Evolutionary conservation across 1,140 invertebrate genomes (phyloP).

Genomic region (Drosophila sturtevanti): DNA sequence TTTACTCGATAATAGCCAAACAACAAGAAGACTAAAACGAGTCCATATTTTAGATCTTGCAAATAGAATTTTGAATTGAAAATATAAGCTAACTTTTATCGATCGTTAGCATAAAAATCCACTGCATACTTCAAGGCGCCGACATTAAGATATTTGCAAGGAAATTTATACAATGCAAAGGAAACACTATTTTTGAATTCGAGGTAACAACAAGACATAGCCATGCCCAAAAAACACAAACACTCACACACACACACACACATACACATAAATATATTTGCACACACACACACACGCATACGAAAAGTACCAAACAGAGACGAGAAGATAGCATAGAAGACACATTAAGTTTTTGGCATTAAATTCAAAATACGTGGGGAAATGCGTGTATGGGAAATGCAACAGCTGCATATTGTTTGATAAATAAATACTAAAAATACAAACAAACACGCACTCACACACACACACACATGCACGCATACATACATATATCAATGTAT

Average conservation of each 20-base stretch:
- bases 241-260: conserved; percentile 4
- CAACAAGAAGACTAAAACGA: too few relatives aligned
- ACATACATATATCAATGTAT: background rate
- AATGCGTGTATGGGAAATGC: conserved; percentile 63
- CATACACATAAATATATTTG: background rate
- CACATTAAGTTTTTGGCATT: conserved; percentile 51
- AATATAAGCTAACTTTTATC: conserved; percentile 38
- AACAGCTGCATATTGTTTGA: conserved; percentile 69
- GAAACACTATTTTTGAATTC: conserved; percentile 45
- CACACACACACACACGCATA: background rate
- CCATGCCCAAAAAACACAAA: background rate
- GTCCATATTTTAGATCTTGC: too few relatives aligned
- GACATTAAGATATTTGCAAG: conserved; percentile 23
- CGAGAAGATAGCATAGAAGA: background rate
- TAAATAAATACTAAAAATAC: conserved; percentile 62
- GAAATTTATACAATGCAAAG: conserved; percentile 43
- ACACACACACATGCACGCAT: background rate
- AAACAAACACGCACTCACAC: conserved; percentile 19
- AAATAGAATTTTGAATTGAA: too few relatives aligned
- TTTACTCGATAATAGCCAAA: too few relatives aligned
- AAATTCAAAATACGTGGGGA: conserved; percentile 51
- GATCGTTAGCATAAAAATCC: conserved; percentile 23
- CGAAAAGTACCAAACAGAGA: background rate
- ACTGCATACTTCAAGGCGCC: conserved; percentile 43
- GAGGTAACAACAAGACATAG: conserved; percentile 13